Evolutionary conservation across 2,113 vertebrate genomes (phyloP), one percentile per base, ranked within the genome.

Genomic region (Phyllopteryx taeniolatus): DNA sequence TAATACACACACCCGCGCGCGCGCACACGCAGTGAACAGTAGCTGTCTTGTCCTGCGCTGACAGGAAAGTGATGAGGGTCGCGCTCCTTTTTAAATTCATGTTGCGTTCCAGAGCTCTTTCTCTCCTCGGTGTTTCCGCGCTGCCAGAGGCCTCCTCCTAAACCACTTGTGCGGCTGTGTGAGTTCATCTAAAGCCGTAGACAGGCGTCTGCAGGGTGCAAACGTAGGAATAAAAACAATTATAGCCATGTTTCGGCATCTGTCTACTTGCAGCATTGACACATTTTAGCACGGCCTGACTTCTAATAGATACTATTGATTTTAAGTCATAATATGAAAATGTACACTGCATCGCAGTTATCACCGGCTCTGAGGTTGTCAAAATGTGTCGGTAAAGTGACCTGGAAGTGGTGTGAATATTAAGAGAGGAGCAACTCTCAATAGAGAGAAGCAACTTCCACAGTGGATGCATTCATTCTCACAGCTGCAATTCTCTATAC

Each of bases 381-480:
- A 0, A 73, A 72, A 72, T 77, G 63, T 12, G 67, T 62, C 39
- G 63, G 46, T 31, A 22, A 76, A 76, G 22, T 65, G 17, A 79
- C 6, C 4, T 35, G n/a, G 43, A 72, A 68, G 78, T 47, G 68
- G 35, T 65, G 46, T 62, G 77, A 71, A 65, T 65, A 53, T 71
- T 46, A 39, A 74, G 62, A 71, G 49, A 72, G 66, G 51, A 69
- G 59, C 43, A 77, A 73, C 76, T 73, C 78, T 73, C 76, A 73
- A 75, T 75, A 60, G 69, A 81, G 81, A 27, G 74, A 53, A 78
- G 70, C 78, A 72, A 66, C 64, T 31, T 47, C 43, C 85, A 91
- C 88, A 90, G 87, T 88, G 80, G 87, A 78, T 81, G 86, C 88
- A 89, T 92, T 91, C 90, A 90, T 90, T 71, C 87, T 82, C 86